Conservation (phyloP, 2,113 vertebrate species). For the Notarius lentiginosus region DNA sequence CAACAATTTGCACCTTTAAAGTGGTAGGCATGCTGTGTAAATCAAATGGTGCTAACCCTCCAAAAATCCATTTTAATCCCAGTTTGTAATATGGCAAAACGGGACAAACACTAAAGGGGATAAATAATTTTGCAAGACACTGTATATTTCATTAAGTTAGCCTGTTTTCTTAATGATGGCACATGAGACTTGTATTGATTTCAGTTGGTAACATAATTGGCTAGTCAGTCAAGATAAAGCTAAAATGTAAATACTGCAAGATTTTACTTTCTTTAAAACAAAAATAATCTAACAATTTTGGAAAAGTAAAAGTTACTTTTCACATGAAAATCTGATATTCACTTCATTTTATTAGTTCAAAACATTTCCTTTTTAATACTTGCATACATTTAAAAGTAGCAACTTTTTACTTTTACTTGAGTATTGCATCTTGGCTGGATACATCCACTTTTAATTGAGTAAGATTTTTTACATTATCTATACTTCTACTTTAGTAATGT, state of each 20-base stretch:
- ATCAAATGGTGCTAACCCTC: too few relatives aligned
- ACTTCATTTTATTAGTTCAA: neutral
- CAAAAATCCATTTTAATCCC: too few relatives aligned
- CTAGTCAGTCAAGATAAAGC: neutral
- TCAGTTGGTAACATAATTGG: neutral
- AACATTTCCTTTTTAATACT: neutral
- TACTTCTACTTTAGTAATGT: neutral
- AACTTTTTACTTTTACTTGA: neutral
- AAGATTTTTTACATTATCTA: neutral
- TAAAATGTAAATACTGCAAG: neutral
- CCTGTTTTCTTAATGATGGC: neutral
- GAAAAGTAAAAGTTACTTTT: neutral
- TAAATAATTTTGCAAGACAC: too few relatives aligned
- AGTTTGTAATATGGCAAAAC: too few relatives aligned
- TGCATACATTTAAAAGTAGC: neutral
- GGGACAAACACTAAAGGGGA: too few relatives aligned
- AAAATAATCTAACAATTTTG: neutral
- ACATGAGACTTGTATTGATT: neutral
- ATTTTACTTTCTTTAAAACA: neutral
- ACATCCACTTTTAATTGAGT: neutral
- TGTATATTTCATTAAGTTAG: too few relatives aligned
- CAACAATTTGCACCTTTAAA: too few relatives aligned
- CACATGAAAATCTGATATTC: neutral
- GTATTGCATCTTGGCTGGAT: neutral
- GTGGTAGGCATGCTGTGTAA: too few relatives aligned